Evolutionary conservation across 2,113 vertebrate species (phyloP), one percentile per base, ranked within the genome.

Genomic region (Malaclemys terrapin): DNA sequence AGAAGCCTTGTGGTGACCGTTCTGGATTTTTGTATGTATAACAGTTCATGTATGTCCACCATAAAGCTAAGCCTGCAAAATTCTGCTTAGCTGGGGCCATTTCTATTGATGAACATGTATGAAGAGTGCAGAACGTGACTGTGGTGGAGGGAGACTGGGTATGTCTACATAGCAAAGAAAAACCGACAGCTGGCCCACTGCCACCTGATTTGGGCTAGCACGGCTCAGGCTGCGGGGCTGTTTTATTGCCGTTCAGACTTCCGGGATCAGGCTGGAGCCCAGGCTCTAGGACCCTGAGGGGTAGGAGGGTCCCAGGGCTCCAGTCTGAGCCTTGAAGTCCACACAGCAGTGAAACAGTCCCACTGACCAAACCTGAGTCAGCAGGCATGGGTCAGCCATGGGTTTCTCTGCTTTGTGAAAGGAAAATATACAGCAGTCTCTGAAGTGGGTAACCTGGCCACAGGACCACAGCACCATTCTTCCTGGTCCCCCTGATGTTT

Each of bases 401-500:
- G 35, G 35, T 69, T 65, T 65, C 16, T 35, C 8, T 35, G 31
- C 16, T 38, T 4, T 20, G 19, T 38, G 84, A 80, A 93, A 83
- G 75, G 62, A 94, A 95, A 85, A 90, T 62, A 69, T 85, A 56
- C 82, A 94, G 91, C 82, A 96, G 87, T 85, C 89, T 38, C 91
- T 0, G 0, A 7, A 1, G 89, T 94, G 78, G n/a, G 93, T 89
- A 96, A 96, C 96, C 95, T 95, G 95, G 93, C 87, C 87, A 80
- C 87, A 59, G 92, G 97, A 97, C 97, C 94, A 72, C 19, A 72
- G 65, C 19, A 72, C n/a, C 65, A 38, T 19, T 69, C 31, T 22
- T 72, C 35, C 65, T 38, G 65, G 93, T 84, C 89, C 83, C 89
- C 94, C 96, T 95, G 96, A 96, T 96, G 95, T 90, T 72, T 20